Percentiles rank a stretch among this genome's conserved stretches.
Conservation (phyloP, 2,888 invertebrate genomes). For the Torymus aiolomorphi region DNA sequence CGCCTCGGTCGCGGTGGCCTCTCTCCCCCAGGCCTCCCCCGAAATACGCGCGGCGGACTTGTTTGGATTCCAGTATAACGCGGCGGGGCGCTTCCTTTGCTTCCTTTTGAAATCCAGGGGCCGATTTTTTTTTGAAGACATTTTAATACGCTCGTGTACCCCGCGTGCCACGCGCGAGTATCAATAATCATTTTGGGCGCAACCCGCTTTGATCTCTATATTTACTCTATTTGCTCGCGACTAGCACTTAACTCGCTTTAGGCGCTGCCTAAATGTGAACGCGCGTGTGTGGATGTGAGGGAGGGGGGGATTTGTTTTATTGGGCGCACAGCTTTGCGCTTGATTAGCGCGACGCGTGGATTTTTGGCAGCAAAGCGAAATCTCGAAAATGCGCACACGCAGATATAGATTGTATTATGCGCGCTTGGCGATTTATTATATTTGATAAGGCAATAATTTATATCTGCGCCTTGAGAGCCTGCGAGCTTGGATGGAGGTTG, state of each 20-base stretch:
- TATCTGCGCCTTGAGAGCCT: no score
- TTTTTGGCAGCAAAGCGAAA: no score
- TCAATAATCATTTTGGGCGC: conserved; percentile 37
- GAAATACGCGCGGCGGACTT: conserved; percentile 14
- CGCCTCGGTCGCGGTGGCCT: neutral
- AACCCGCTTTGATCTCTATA: conserved; percentile 45
- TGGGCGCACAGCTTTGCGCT: no score
- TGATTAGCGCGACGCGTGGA: no score
- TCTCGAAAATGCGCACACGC: no score
- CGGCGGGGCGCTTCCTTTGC: neutral
- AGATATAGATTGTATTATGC: no score
- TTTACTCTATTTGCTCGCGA: conserved; percentile 26
- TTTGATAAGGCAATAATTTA: no score
- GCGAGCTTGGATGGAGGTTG: no score
- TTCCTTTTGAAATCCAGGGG: neutral
- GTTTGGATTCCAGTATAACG: conserved; percentile 20
- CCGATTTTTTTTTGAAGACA: conserved; percentile 42
- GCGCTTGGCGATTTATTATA: no score
- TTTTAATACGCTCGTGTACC: conserved; percentile 18
- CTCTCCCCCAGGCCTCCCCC: neutral
- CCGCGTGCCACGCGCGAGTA: conserved; percentile 21
- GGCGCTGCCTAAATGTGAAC: no score
- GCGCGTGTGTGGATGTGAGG: no score
- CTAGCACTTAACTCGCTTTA: conserved; percentile 24
- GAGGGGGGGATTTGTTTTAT: no score